Conservation (phyloP, 2,888 invertebrate species). For the Carpatolechia fugitivella region DNA sequence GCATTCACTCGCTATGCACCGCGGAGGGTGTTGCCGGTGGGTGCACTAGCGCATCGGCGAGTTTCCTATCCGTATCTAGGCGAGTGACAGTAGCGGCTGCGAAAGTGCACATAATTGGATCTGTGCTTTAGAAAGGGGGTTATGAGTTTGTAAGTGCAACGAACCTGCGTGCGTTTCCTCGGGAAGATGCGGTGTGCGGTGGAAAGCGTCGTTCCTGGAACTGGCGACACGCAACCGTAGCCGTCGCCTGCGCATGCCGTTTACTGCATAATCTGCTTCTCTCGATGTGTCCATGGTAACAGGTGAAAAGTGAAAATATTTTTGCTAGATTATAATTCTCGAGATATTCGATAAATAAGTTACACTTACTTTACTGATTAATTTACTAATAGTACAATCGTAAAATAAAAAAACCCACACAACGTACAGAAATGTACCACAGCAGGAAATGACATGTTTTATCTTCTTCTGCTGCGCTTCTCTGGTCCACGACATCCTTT, state of each 20-base stretch:
- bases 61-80: slow-evolving; percentile 79
- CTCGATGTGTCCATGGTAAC: slow-evolving; percentile 29
- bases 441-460: too few species aligned
- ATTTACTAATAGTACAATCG: too few species aligned
- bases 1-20: slow-evolving; percentile 24
- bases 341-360: too few species aligned
- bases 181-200: slow-evolving; percentile 50
- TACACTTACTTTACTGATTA: too few species aligned
- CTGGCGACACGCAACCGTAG: slow-evolving; percentile 35
- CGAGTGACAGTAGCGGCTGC: slow-evolving; percentile 77
- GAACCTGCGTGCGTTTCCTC: slow-evolving; percentile 75
- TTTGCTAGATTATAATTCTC: slow-evolving; percentile 13
- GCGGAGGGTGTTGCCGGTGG: slow-evolving; percentile 47
- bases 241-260: slow-evolving; percentile 34
- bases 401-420: too few species aligned
- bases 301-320: slow-evolving; percentile 68
- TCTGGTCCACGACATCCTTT: too few species aligned
- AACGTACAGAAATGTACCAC: too few species aligned
- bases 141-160: slow-evolving; percentile 79
- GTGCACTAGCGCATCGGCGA: slow-evolving; percentile 57
- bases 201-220: slow-evolving; percentile 74
- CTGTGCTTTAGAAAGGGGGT: slow-evolving; percentile 79
- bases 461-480: too few species aligned
- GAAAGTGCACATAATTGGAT: slow-evolving; percentile 80
- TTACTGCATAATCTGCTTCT: slow-evolving; percentile 34